A percentile compares a stretch with the other conserved stretches of the same genome.
Evolutionary conservation across 2,113 vertebrate species (phyloP).

Genomic region (Hemichromis elongatus): DNA sequence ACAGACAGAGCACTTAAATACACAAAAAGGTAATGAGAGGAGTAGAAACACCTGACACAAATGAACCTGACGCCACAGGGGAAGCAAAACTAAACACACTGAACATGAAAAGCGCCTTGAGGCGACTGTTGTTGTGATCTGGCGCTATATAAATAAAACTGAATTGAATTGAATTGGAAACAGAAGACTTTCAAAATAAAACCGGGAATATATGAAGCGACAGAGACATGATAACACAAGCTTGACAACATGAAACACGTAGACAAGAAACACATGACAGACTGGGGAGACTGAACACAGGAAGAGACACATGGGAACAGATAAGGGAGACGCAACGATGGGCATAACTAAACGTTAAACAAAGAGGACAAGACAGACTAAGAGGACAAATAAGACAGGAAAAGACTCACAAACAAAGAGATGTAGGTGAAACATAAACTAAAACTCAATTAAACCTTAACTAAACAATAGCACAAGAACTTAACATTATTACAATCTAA

Average conservation of each 20-base stretch:
- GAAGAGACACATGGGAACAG: background rate
- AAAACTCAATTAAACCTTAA: background rate
- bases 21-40: background rate
- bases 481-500: background rate
- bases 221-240: background rate
- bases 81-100: background rate
- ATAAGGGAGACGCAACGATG: background rate
- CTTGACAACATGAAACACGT: background rate
- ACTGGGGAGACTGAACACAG: background rate
- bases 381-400: background rate
- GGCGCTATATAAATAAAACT: too few relatives aligned
- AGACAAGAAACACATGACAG: background rate
- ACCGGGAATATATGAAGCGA: background rate
- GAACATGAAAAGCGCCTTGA: too few relatives aligned
- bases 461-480: background rate
- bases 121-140: too few relatives aligned
- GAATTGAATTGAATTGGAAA: too few relatives aligned
- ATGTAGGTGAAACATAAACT: background rate
- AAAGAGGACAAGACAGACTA: background rate
- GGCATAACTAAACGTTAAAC: background rate
- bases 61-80: accelerated
- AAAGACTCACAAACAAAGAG: background rate
- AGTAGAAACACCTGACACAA: background rate
- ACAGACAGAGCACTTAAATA: background rate
- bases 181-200: background rate